phyloP scores from a whole-genome alignment of 2,797 vertebrate species.

The Paramormyrops hopkinsi region DNA sequence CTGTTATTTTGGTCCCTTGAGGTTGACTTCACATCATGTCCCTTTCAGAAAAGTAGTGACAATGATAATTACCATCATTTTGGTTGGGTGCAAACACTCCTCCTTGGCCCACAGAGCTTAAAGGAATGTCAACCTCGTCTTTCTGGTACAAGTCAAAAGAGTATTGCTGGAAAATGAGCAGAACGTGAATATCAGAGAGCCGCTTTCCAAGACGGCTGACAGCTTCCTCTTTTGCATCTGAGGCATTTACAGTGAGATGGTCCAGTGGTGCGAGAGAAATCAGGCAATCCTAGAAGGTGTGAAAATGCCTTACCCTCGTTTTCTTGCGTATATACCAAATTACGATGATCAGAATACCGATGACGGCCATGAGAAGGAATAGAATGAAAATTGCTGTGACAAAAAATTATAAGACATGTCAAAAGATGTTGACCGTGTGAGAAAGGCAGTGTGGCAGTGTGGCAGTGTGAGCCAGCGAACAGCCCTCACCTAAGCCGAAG shows the following conservation, averaged over 20 bases:
- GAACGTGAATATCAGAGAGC: neutral
- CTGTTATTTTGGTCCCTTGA: neutral
- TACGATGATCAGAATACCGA: neutral
- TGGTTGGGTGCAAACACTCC: neutral
- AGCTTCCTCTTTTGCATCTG: neutral
- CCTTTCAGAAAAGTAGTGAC: neutral
- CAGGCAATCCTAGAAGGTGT: neutral
- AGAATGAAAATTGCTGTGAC: slow-evolving; percentile 3
- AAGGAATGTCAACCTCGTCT: slow-evolving; percentile 14
- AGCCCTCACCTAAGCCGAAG: neutral
- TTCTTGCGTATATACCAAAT: slow-evolving; percentile 5
- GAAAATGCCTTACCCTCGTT: neutral
- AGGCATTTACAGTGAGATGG: neutral
- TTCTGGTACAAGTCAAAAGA: slow-evolving; percentile 20
- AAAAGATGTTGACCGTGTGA: neutral
- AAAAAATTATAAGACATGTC: neutral
- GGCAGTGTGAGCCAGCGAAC: neutral
- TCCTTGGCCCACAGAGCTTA: slow-evolving; percentile 11
- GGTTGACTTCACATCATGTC: neutral
- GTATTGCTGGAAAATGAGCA: slow-evolving; percentile 8
- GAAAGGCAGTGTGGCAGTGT: neutral
- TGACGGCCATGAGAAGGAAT: neutral
- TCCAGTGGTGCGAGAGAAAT: neutral
- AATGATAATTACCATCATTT: slow-evolving; percentile 8
- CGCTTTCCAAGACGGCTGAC: neutral